phyloP scores from a whole-genome alignment of 1,140 invertebrate genomes.

The Heliothis virescens region DNA sequence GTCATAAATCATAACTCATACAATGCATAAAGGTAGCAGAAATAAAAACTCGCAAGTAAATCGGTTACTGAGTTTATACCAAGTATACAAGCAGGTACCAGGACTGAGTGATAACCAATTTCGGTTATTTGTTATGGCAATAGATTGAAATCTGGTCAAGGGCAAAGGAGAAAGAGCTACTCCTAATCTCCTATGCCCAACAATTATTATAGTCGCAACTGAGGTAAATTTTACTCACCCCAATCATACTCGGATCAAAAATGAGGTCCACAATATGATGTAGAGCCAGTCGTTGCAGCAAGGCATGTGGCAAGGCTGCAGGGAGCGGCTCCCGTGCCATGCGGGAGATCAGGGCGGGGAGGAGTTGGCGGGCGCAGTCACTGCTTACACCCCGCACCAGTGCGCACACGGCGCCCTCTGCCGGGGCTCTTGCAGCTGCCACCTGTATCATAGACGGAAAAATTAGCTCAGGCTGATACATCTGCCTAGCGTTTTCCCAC shows the following conservation, averaged over 20 bases:
- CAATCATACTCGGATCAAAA: conserved; percentile 74
- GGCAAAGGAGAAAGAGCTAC: neutral
- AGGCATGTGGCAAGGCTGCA: conserved; percentile 73
- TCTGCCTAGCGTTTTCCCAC: too few species aligned
- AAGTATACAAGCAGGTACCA: too few species aligned
- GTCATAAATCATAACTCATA: too few species aligned
- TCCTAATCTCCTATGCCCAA: too few species aligned
- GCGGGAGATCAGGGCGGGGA: conserved; percentile 68
- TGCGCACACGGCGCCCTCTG: conserved; percentile 78
- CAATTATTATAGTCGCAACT: too few species aligned
- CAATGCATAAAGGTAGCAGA: too few species aligned
- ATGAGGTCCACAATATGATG: conserved; percentile 76
- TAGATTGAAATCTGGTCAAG: too few species aligned
- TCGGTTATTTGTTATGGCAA: too few species aligned
- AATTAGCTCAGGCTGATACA: neutral
- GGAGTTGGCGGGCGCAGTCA: conserved; percentile 68
- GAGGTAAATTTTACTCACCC: conserved; percentile 57
- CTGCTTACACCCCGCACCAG: conserved; percentile 69
- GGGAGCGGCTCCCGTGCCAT: conserved; percentile 71
- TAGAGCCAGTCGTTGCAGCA: conserved; percentile 73
- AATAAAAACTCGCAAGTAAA: too few species aligned
- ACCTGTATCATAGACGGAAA: conserved; percentile 60
- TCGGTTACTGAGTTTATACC: too few species aligned
- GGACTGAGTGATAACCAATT: too few species aligned
- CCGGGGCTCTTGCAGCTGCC: conserved; percentile 73